These are phyloP conservation scores for Trichopria drosophilae DNA, from an alignment of 2,888 invertebrate species.

Conservation along the genomic window DNA sequence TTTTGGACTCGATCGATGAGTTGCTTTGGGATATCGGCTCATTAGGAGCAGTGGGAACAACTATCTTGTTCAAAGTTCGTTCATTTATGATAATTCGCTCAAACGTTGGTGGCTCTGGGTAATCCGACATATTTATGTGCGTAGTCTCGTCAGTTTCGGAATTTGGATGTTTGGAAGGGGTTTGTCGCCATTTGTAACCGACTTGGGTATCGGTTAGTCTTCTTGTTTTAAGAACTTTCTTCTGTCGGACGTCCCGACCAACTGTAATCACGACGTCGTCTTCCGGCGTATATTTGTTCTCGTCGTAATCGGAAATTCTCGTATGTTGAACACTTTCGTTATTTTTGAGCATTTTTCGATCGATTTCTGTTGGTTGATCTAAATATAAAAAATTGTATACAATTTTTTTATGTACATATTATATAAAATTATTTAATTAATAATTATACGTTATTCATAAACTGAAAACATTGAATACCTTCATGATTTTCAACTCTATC, in stretches of 20 bases:
- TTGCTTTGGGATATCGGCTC: constrained; percentile 20
- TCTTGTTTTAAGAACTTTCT: constrained; percentile 44
- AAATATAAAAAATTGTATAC: too few relatives aligned
- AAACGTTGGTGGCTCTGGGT: constrained; percentile 37
- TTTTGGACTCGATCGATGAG: background rate
- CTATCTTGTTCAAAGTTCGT: constrained; percentile 48
- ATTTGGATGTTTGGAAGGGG: constrained; percentile 7
- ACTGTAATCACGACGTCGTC: constrained; percentile 40
- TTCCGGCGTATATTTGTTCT: constrained; percentile 6
- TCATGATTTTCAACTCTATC: too few relatives aligned
- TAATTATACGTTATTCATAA: too few relatives aligned
- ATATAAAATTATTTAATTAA: too few relatives aligned
- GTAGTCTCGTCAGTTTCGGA: constrained; percentile 30
- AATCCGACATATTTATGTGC: constrained; percentile 32
- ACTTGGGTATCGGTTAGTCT: constrained; percentile 44
- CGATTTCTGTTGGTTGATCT: too few relatives aligned
- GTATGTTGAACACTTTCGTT: constrained; percentile 4
- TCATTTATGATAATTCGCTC: constrained; percentile 48
- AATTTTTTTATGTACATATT: too few relatives aligned
- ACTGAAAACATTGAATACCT: too few relatives aligned
- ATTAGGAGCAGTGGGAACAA: constrained; percentile 45
- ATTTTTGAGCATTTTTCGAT: too few relatives aligned
- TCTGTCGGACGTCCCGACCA: constrained; percentile 33
- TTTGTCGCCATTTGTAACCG: constrained; percentile 38
- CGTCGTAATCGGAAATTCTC: background rate